These are phyloP conservation scores for Strongylocentrotus purpuratus DNA, from an alignment of 35 echinoderm and acorn worm species.

Conservation along the genomic window DNA sequence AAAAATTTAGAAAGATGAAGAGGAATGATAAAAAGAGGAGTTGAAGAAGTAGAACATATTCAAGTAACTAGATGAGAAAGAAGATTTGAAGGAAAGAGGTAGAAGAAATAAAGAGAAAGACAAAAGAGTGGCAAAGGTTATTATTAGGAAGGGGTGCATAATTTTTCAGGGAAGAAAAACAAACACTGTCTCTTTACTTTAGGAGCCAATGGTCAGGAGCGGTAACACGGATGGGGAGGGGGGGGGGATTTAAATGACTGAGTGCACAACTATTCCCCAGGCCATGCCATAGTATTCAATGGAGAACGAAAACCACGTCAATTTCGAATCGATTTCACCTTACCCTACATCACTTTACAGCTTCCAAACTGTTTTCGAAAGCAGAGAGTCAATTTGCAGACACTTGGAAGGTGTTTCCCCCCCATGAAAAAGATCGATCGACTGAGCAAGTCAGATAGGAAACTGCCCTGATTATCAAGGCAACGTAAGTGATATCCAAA, in stretches of 20 bases:
- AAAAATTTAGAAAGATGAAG: no score
- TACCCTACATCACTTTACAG: not conserved
- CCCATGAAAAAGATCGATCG: not conserved
- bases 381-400: not conserved
- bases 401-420: not conserved
- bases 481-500: not conserved
- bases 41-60: no score
- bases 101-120: no score
- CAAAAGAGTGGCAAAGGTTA: no score
- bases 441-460: not conserved
- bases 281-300: not conserved
- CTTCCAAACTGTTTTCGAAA: not conserved
- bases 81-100: no score
- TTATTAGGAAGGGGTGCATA: no score
- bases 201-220: no score
- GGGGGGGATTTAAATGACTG: not conserved
- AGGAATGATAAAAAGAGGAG: no score
- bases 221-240: not conserved
- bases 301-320: not conserved
- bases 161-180: no score
- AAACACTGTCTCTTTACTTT: no score
- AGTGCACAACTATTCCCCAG: not conserved
- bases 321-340: not conserved
- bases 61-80: no score
- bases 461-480: not conserved